These are phyloP conservation scores for Ceratosolen fusciceps DNA, from an alignment of 1,140 invertebrate genomes.

Conservation along the genomic window DNA sequence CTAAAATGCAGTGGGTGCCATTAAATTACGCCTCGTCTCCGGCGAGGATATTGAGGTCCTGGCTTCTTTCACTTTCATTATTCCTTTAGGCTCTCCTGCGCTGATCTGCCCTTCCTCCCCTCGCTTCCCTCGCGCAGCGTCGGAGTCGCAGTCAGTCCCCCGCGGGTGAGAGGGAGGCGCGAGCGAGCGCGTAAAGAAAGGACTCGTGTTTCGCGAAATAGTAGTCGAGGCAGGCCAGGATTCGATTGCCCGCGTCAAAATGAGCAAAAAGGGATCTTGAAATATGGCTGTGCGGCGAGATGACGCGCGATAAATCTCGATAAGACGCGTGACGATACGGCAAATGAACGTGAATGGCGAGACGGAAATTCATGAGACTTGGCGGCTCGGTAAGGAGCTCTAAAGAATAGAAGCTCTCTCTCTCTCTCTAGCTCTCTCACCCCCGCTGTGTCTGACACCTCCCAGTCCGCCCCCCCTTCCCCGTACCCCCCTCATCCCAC, in stretches of 20 bases:
- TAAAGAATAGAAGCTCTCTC: conserved; percentile 18
- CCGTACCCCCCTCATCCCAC: too few species aligned
- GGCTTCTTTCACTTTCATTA: conserved; percentile 19
- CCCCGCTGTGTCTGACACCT: background rate
- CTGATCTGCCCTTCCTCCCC: background rate
- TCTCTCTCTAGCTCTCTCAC: background rate
- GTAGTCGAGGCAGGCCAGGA: conserved; percentile 31
- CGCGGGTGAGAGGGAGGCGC: background rate
- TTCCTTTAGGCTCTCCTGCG: background rate
- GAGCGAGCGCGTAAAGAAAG: conserved; percentile 32
- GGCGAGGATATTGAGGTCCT: conserved; percentile 11
- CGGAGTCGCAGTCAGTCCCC: background rate
- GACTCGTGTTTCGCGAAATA: conserved; percentile 38
- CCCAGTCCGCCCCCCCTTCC: background rate
- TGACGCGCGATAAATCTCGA: conserved; percentile 48
- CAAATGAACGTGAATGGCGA: conserved; percentile 42
- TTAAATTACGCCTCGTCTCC: conserved; percentile 34
- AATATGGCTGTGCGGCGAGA: conserved; percentile 32
- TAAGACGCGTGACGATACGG: conserved; percentile 48
- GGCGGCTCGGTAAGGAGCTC: conserved; percentile 6
- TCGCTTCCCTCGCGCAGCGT: background rate
- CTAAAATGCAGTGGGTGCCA: conserved; percentile 29
- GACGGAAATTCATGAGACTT: conserved; percentile 32
- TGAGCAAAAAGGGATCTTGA: conserved; percentile 38
- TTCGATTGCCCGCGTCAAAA: conserved; percentile 12